Evolutionary conservation across 2,113 vertebrate species (phyloP), one percentile per base, ranked within the genome.

Genomic region (Crotalus tigris): DNA sequence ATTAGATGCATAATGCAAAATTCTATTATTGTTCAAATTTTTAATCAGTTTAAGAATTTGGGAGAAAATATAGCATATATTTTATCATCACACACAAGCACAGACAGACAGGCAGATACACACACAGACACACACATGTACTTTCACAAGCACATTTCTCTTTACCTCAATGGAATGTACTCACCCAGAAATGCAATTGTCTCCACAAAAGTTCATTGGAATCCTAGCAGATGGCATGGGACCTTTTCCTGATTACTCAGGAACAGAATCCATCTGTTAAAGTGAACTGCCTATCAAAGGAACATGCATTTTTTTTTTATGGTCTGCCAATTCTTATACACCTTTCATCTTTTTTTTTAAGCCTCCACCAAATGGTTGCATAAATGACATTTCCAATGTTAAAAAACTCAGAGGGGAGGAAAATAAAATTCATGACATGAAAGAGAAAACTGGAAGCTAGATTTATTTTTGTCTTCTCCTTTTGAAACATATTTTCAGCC

Each of bases 151-250:
- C n/a, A 46, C 33, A 57, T 89, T 61, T 92, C 61, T 64, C 24
- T 89, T 39, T 55, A 87, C 33, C 88, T 61, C 49, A 33, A 26
- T 92, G 91, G 87, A 9, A 75, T 89, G 44, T 92, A 11, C 17
- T 46, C 87, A 29, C 87, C 69, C 87, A 26, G 51, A 89, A 88
- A 87, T 81, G 39, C 33, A 89, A 75, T 23, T 89, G 59, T 33
- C 59, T 75, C 5, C 51, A 57, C n/a, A 75, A 87, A 61, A 89
- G 69, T 44, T 89, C 51, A 23, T 55, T 87, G 54, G 87, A 55
- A 92, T 92, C 61, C 29, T 75, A 92, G 87, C 87, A 92, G 87
- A 88, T 75, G 91, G 91, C 87, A 46, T 57, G 91, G 91, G 61
- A 92, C 49, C n/a, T 88, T 92, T 61, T 64, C 21, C 85, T 29